These are phyloP conservation scores for Artemia franciscana DNA, from an alignment of 1,140 invertebrate genomes.

Conservation along the genomic window DNA sequence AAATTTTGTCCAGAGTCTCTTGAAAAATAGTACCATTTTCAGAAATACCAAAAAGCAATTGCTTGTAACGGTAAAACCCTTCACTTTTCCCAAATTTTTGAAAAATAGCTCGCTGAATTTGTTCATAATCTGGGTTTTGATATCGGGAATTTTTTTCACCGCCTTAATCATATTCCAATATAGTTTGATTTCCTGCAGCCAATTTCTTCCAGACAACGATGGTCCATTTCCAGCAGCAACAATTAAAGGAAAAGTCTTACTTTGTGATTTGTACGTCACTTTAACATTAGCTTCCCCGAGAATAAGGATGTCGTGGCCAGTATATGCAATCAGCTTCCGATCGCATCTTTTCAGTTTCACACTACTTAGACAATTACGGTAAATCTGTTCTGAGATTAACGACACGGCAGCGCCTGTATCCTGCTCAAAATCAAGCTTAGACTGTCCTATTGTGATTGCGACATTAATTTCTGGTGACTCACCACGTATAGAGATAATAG, in stretches of 20 bases:
- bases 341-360: neutral
- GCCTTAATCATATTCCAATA: neutral
- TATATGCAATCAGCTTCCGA: neutral
- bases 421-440: no score
- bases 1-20: slow-evolving; percentile 20
- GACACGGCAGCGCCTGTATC: no score
- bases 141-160: neutral
- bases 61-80: slow-evolving; percentile 17
- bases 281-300: slow-evolving; percentile 1
- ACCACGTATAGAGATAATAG: no score
- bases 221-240: slow-evolving; percentile 2
- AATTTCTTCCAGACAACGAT: neutral
- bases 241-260: neutral
- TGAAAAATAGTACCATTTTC: slow-evolving; percentile 27
- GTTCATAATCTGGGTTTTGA: neutral
- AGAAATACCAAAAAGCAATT: slow-evolving; percentile 24
- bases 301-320: neutral
- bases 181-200: neutral
- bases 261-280: neutral
- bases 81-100: neutral
- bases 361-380: no score
- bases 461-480: no score
- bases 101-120: neutral
- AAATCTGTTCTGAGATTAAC: no score
- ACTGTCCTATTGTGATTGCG: no score